Percentiles rank a stretch among this genome's conserved stretches.
Conservation (phyloP, 2,113 vertebrate species). For the Ondatra zibethicus region DNA sequence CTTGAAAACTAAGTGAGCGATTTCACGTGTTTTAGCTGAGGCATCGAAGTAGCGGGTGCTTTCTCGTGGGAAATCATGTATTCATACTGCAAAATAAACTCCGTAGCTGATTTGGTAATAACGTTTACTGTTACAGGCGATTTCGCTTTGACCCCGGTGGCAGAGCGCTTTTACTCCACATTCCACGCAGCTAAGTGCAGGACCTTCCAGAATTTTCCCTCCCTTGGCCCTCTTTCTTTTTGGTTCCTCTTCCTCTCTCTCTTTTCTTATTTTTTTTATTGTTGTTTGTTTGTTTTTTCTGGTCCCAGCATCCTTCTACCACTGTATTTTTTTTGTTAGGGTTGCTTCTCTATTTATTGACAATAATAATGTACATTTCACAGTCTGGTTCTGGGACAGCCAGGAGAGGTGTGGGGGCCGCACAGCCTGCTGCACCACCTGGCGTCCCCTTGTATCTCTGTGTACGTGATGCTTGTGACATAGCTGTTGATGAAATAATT, state of each 20-base stretch:
- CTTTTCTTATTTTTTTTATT: neutral
- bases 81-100: conserved; percentile 91
- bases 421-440: neutral
- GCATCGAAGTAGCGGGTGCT: conserved; percentile 98
- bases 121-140: conserved; percentile 92
- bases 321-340: conserved; percentile 81
- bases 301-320: conserved; percentile 79
- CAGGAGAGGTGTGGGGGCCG: conserved; percentile 66
- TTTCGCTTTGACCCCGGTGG: conserved; percentile 88
- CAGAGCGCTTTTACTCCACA: conserved; percentile 90
- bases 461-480: conserved; percentile 94
- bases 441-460: conserved; percentile 90
- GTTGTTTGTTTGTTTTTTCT: conserved; percentile 35
- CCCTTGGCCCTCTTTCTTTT: conserved; percentile 26
- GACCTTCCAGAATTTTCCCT: conserved; percentile 68
- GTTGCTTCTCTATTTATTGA: conserved; percentile 93
- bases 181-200: conserved; percentile 91
- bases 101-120: conserved; percentile 89
- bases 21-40: conserved; percentile 99
- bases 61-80: conserved; percentile 96
- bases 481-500: conserved; percentile 94
- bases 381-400: conserved; percentile 88
- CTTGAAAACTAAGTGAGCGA: conserved; percentile 96
- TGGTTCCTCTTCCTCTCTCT: conserved; percentile 53
- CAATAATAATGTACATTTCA: conserved; percentile 92